Conservation (phyloP, 2,113 vertebrate genomes). For the Morone saxatilis region DNA sequence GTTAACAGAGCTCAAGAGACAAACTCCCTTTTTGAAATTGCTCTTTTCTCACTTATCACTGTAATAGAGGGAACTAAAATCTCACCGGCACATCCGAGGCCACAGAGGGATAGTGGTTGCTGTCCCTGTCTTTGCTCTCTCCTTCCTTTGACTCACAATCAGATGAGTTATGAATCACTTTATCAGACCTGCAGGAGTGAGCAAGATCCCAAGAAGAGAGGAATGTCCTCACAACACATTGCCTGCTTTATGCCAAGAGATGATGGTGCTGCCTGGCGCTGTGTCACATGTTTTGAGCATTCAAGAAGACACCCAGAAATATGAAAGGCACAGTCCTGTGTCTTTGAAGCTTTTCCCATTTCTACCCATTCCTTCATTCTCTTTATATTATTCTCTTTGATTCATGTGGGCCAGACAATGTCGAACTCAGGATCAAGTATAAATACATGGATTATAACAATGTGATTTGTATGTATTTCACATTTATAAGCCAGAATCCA, state of each 20-base stretch:
- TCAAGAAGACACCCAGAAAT: slow-evolving; percentile 17
- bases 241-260: slow-evolving; percentile 17
- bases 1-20: slow-evolving; percentile 49
- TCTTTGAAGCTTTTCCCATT: slow-evolving; percentile 29
- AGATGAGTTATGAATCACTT: slow-evolving; percentile 46
- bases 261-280: background rate
- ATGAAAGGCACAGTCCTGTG: slow-evolving; percentile 13
- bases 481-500: slow-evolving; percentile 5
- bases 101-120: slow-evolving; percentile 12
- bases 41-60: slow-evolving; percentile 27
- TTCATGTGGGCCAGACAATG: background rate
- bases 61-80: background rate
- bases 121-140: slow-evolving; percentile 24
- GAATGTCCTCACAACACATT: background rate
- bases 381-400: background rate
- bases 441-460: slow-evolving; percentile 16
- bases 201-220: slow-evolving; percentile 28
- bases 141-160: slow-evolving; percentile 49
- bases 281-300: slow-evolving; percentile 20
- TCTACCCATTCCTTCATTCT: background rate
- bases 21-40: slow-evolving; percentile 3
- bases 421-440: background rate
- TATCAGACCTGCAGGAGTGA: slow-evolving; percentile 3
- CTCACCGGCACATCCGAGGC: background rate
- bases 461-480: slow-evolving; percentile 19